Base-by-base conservation (phyloP, 2,888 invertebrate species). In the Macrophya alboannulata region DNA sequence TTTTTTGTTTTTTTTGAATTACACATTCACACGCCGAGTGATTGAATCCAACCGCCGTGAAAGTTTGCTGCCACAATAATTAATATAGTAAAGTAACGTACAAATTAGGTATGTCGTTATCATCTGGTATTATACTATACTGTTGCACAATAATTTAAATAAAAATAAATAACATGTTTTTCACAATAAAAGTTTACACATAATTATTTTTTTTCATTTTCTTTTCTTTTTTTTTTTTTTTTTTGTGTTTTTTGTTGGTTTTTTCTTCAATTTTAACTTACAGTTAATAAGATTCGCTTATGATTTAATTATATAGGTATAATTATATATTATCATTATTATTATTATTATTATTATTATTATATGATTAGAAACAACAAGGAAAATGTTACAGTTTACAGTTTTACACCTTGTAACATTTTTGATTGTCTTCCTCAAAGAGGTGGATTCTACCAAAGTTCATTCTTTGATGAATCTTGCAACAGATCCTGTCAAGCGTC, bases 371-470 rank as follows among this genome's bases (percentile, higher is more conserved):
- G 89, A 91, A 92, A 93, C 92, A 93, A 93, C 92, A 91, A 93
- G 91, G 91, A 92, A 92, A 93, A 93, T 93, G 92, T 93, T 92
- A 93, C 90, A 88, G 87, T 77, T 86, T 83, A 87, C 84, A 37
- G 25, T 68, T 68, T 62, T 17, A 37, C 25, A 86, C 84, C 81
- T 85, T 81, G 91, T 91, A 93, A 93, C 93, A 93, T 93, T 93
- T 93, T 93, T 93, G 93, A 93, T 93, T 93, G 93, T 93, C 93
- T 92, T 93, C 91, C 90, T 93, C 91, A 89, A 89, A 91, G 91
- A 91, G 91, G 89, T 88, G 87, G 87, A 87, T 89, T 86, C 81
- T 85, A 85, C 84, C 84, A 74, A 85, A 83, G 83, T 83, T 83
- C 83, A 83, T 83, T 83, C 83, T 83, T 68, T 83, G 83, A 83